Evolutionary conservation across 2,797 vertebrate species (phyloP).

Genomic region (Sebastes flavidus): DNA sequence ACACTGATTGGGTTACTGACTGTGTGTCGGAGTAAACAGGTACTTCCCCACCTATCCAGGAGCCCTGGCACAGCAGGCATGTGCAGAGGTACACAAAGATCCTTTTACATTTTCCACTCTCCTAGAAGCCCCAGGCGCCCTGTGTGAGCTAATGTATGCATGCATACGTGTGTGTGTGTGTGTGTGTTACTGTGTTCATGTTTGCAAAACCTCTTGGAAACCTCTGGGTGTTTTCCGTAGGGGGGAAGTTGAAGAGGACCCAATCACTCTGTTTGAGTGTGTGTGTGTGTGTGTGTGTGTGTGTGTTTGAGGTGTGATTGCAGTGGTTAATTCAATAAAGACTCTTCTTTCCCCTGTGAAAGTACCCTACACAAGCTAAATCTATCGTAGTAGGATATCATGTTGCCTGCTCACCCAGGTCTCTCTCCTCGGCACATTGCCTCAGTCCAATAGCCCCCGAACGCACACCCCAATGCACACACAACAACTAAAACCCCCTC

Average conservation of each 20-base stretch:
- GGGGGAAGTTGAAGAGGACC: not conserved
- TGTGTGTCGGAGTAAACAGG: conserved; percentile 59
- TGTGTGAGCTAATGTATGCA: conserved; percentile 5
- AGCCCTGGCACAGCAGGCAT: conserved; percentile 32
- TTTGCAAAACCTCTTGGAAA: conserved; percentile 16
- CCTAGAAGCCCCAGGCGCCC: conserved; percentile 17
- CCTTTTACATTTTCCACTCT: conserved; percentile 63
- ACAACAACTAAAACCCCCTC: conserved; percentile 36
- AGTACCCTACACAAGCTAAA: not conserved
- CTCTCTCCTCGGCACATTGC: conserved; percentile 6
- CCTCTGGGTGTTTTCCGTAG: not conserved
- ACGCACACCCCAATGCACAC: conserved; percentile 17
- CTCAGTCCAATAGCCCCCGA: not conserved
- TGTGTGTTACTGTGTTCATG: not conserved
- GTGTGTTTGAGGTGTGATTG: conserved; percentile 24
- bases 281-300: not conserved
- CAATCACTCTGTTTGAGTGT: conserved; percentile 3
- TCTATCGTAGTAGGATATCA: conserved; percentile 35
- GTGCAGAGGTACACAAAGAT: conserved; percentile 59
- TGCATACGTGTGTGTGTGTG: not conserved
- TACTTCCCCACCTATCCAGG: conserved; percentile 49
- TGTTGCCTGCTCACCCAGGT: conserved; percentile 17
- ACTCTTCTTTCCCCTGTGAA: conserved; percentile 5
- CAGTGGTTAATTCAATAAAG: conserved; percentile 24
- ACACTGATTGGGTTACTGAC: conserved; percentile 58